These are phyloP conservation scores for Agrotis clavis DNA, from an alignment of 2,888 invertebrate species.

Conservation along the genomic window DNA sequence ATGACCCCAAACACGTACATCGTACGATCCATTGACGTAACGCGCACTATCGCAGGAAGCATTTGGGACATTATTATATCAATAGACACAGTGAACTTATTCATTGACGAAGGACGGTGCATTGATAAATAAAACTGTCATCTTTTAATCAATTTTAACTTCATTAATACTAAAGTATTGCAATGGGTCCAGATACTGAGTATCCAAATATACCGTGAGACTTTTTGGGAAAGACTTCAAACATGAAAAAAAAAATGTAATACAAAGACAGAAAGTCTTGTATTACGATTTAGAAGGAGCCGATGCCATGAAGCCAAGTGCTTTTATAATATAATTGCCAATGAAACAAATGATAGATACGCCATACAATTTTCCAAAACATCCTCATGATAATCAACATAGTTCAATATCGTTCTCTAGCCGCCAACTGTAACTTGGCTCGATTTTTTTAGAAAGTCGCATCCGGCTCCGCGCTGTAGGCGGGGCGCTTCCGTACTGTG, in stretches of 20 bases:
- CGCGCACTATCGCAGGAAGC: slow-evolving; percentile 52
- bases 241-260: background rate
- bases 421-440: slow-evolving; percentile 75
- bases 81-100: slow-evolving; percentile 32
- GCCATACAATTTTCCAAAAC: slow-evolving; percentile 13
- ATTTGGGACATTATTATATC: slow-evolving; percentile 44
- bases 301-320: background rate
- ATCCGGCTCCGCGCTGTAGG: slow-evolving; percentile 85
- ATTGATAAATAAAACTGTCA: slow-evolving; percentile 8
- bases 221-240: background rate
- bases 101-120: slow-evolving; percentile 2
- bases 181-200: background rate
- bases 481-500: slow-evolving; percentile 83
- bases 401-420: slow-evolving; percentile 63
- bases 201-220: background rate
- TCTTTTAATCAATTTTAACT: background rate
- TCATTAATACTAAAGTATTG: background rate
- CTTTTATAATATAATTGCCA: background rate
- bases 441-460: slow-evolving; percentile 90
- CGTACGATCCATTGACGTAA: slow-evolving; percentile 70
- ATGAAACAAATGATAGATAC: slow-evolving; percentile 15
- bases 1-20: slow-evolving; percentile 69
- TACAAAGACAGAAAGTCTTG: background rate
- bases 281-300: background rate
- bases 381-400: slow-evolving; percentile 46